phyloP scores from a whole-genome alignment of 2,797 vertebrate species.

The Acipenser ruthenus region DNA sequence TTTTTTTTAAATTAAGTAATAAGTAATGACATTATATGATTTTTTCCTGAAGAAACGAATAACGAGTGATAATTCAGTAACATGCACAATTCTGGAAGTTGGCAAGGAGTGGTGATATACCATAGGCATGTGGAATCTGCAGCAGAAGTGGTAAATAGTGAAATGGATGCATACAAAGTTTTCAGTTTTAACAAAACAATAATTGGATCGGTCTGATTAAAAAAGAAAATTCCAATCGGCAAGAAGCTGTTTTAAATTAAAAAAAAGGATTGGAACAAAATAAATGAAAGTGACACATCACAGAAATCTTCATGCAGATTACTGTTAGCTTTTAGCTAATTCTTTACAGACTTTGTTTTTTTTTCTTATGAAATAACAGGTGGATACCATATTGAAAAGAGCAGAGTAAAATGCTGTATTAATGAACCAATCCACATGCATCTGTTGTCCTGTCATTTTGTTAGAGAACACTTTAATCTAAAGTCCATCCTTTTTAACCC shows the following conservation, averaged over 20 bases:
- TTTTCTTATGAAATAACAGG: slow-evolving; percentile 32
- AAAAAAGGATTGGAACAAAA: slow-evolving; percentile 43
- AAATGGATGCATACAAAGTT: slow-evolving; percentile 32
- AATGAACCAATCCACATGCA: slow-evolving; percentile 56
- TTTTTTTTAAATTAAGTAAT: no score
- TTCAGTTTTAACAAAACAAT: slow-evolving; percentile 46
- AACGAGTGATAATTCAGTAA: no score
- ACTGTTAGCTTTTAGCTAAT: slow-evolving; percentile 62
- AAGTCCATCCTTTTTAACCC: not conserved
- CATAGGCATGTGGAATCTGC: slow-evolving; percentile 55
- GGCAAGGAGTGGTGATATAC: slow-evolving; percentile 26
- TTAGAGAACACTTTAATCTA: slow-evolving; percentile 17
- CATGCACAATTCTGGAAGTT: no score
- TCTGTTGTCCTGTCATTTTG: slow-evolving; percentile 51
- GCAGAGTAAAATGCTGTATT: slow-evolving; percentile 57
- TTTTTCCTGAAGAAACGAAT: no score
- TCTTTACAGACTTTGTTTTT: slow-evolving; percentile 40
- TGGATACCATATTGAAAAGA: slow-evolving; percentile 62
- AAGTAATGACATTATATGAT: no score
- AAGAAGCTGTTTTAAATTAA: slow-evolving; percentile 58
- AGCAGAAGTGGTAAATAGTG: slow-evolving; percentile 40
- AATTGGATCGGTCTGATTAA: slow-evolving; percentile 32
- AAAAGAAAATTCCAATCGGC: slow-evolving; percentile 23
- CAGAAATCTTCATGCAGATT: slow-evolving; percentile 68
- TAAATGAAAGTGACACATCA: slow-evolving; percentile 56